A percentile compares a stretch with the other conserved stretches of the same genome.
Evolutionary conservation across 2,113 vertebrate genomes (phyloP).

Genomic region (Semnornis frantzii): DNA sequence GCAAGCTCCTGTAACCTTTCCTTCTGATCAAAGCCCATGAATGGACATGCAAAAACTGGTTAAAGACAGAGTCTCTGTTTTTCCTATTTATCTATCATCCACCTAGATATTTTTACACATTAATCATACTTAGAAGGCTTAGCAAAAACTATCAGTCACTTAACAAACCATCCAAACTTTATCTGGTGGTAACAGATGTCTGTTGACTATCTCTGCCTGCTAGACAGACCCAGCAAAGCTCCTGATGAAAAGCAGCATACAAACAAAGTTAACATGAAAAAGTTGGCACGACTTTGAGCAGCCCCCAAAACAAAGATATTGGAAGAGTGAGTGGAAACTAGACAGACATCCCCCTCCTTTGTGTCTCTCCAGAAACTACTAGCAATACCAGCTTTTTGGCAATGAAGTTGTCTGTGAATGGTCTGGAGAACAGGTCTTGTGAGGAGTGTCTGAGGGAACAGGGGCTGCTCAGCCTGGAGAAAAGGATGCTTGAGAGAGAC

Average conservation of each 20-base stretch:
- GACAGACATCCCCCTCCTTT: background rate
- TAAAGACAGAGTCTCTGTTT: background rate
- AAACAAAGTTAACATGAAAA: background rate
- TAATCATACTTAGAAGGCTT: constrained; percentile 35
- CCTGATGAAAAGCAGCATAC: constrained; percentile 32
- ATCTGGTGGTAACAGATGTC: constrained; percentile 41
- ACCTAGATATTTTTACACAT: background rate
- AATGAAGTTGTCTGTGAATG: no score
- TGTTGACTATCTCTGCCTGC: background rate
- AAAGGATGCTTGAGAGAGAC: no score
- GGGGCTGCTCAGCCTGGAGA: no score
- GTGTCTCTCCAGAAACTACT: background rate
- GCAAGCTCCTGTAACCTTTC: background rate
- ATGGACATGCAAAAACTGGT: background rate
- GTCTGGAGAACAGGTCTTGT: no score
- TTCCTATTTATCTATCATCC: background rate
- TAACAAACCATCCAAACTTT: constrained; percentile 32
- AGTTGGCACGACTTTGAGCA: background rate
- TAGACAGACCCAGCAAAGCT: background rate
- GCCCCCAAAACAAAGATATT: background rate
- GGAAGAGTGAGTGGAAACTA: background rate
- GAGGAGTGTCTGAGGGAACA: no score
- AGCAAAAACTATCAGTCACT: constrained; percentile 49
- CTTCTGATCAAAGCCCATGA: constrained; percentile 9
- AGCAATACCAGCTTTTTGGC: background rate